Evolutionary conservation across 2,113 vertebrate genomes (phyloP).

Genomic region (Antidorcas marsupialis): DNA sequence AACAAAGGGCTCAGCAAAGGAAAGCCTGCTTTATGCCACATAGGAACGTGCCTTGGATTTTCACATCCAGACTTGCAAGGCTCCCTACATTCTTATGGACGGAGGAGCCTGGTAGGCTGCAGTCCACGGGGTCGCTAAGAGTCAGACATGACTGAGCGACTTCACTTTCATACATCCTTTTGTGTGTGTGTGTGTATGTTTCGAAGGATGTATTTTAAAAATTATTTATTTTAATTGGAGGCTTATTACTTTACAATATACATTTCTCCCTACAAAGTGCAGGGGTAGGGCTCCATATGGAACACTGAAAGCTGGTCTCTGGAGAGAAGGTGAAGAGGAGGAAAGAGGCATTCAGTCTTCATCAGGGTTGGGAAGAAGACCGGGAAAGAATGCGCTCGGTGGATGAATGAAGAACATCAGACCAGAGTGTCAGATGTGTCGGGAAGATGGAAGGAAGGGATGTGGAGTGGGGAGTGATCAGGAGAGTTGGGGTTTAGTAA

Average conservation of each 20-base stretch:
- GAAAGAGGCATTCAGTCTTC: too few relatives aligned
- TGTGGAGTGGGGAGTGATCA: not conserved
- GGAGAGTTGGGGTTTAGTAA: not conserved
- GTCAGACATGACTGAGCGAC: too few relatives aligned
- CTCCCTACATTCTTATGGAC: too few relatives aligned
- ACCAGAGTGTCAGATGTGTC: fast-evolving
- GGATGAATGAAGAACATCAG: too few relatives aligned
- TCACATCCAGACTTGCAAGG: not conserved
- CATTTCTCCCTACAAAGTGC: not conserved
- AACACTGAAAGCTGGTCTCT: not conserved
- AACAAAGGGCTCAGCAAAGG: fast-evolving
- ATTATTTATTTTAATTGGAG: not conserved
- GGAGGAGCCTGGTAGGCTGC: too few relatives aligned
- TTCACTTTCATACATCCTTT: too few relatives aligned
- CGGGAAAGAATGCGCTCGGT: fast-evolving
- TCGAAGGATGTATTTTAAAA: not conserved
- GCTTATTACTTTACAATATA: not conserved
- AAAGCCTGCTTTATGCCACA: not conserved
- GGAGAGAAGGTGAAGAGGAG: not conserved
- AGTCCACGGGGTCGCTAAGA: too few relatives aligned
- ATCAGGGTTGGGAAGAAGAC: not conserved
- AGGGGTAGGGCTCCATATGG: not conserved
- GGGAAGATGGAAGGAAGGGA: not conserved
- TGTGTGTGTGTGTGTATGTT: not conserved
- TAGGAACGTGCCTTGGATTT: fast-evolving